Percentiles rank a stretch among this genome's conserved stretches.
These are phyloP conservation scores for Cirrhinus molitorella DNA, from an alignment of 2,797 vertebrate species.

Conservation along the genomic window DNA sequence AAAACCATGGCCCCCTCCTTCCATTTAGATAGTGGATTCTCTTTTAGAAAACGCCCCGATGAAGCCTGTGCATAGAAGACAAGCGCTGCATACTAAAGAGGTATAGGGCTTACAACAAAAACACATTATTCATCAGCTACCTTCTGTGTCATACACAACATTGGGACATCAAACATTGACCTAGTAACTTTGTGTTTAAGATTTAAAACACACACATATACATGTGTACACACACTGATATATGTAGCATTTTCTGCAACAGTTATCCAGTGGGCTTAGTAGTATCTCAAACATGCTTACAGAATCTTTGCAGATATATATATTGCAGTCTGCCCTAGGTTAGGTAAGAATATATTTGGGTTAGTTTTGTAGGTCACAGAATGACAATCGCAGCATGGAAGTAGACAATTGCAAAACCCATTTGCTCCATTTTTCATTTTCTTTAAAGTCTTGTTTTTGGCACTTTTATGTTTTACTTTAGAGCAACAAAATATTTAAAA, in stretches of 20 bases:
- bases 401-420: not conserved
- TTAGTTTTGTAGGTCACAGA: not conserved
- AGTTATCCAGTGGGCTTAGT: not conserved
- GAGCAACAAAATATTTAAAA: not conserved
- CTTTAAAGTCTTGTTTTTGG: slow-evolving; percentile 4
- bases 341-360: slow-evolving; percentile 3
- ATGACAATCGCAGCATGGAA: not conserved
- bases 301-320: not conserved
- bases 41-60: slow-evolving; percentile 17
- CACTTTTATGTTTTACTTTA: not conserved
- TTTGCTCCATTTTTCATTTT: not conserved
- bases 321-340: no score
- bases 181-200: not conserved
- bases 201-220: not conserved
- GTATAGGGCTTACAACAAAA: slow-evolving; percentile 16
- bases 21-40: slow-evolving; percentile 20
- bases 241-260: not conserved
- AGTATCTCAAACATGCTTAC: not conserved
- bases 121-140: slow-evolving; percentile 9
- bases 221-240: no score
- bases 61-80: slow-evolving; percentile 5
- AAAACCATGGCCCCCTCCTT: not conserved
- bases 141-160: slow-evolving; percentile 1
- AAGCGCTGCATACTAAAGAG: slow-evolving; percentile 42
- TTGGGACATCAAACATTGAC: not conserved